Percentiles rank a stretch among this genome's conserved stretches.
phyloP scores from a whole-genome alignment of 1,140 invertebrate species.

The Pteromalus puparum region DNA sequence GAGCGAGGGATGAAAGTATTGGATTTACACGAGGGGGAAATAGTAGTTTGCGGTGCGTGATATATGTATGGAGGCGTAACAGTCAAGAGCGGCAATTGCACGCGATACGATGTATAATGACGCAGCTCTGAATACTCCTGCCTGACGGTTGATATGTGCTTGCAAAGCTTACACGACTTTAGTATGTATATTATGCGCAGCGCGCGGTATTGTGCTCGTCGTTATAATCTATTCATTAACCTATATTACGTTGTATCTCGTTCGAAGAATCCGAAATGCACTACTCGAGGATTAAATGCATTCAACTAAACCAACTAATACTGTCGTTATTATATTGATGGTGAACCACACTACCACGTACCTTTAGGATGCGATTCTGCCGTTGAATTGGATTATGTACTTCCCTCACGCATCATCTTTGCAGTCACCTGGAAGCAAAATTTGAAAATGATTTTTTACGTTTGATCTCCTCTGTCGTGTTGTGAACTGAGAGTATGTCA shows the following conservation, averaged over 20 bases:
- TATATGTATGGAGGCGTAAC: not conserved
- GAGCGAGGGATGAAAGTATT: not conserved
- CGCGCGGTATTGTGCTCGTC: not conserved
- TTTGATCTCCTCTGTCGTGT: not conserved
- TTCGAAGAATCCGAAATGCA: too few relatives aligned
- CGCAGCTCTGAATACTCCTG: not conserved
- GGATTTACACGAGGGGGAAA: not conserved
- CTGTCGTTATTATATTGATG: too few relatives aligned
- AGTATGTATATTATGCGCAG: not conserved
- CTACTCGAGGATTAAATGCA: too few relatives aligned
- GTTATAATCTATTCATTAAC: not conserved
- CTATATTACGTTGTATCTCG: not conserved
- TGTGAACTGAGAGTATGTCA: too few relatives aligned
- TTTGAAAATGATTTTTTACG: not conserved
- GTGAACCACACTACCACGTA: not conserved
- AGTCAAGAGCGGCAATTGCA: not conserved
- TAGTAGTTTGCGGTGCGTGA: not conserved
- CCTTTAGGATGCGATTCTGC: not conserved
- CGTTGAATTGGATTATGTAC: conserved; percentile 8
- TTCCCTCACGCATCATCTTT: conserved; percentile 7
- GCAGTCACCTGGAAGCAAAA: conserved; percentile 10
- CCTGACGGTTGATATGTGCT: not conserved
- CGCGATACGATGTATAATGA: not conserved
- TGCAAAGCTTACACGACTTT: not conserved
- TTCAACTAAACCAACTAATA: too few relatives aligned